These are phyloP conservation scores for Acanthisitta chloris DNA, from an alignment of 2,113 vertebrate species.

Conservation along the genomic window DNA sequence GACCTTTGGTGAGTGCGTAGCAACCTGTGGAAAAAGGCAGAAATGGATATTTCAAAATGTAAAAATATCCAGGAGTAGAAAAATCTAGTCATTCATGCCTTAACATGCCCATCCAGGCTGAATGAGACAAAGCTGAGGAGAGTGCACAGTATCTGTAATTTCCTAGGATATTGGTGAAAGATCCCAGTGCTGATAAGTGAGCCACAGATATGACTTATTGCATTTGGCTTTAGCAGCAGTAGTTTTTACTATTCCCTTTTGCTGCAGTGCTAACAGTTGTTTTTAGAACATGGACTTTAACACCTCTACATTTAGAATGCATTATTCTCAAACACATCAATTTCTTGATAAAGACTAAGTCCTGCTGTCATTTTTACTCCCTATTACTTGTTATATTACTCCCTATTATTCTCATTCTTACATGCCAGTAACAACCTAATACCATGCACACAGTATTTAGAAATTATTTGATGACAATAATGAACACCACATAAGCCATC, in stretches of 20 bases:
- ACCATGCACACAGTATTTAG: background rate
- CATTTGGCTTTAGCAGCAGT: background rate
- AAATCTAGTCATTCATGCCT: background rate
- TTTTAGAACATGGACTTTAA: background rate
- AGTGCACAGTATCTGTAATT: fast-evolving
- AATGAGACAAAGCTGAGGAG: background rate
- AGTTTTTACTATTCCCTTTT: background rate
- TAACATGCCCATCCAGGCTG: background rate
- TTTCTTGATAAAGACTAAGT: background rate
- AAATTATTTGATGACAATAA: background rate
- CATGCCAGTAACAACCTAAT: background rate
- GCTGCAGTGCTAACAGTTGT: background rate
- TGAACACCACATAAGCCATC: background rate
- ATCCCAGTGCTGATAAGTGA: background rate
- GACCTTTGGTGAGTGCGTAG: background rate
- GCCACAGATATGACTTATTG: background rate
- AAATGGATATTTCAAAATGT: background rate
- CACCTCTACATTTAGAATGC: background rate
- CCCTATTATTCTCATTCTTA: background rate
- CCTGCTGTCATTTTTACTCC: no score
- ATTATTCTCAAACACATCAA: background rate
- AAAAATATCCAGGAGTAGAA: background rate
- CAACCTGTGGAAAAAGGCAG: background rate
- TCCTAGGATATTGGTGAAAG: background rate
- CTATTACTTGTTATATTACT: background rate